Evolutionary conservation across 2,888 invertebrate genomes (phyloP), one percentile per base, ranked within the genome.

Genomic region (Sarcophaga rosellei): DNA sequence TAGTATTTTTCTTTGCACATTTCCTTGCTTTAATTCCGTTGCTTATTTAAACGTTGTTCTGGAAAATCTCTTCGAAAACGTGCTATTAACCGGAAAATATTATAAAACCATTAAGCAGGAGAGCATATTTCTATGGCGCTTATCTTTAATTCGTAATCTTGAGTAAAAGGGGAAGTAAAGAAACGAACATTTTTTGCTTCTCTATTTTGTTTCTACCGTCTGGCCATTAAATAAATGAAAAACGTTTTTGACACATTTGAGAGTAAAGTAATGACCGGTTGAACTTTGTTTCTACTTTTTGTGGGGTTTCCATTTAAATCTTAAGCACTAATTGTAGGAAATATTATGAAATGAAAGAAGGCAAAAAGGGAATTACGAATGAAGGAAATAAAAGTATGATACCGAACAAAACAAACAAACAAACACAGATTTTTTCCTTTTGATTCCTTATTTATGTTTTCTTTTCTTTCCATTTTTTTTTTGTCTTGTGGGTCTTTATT

Each of bases 221-320:
- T 23, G 45, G 20, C 11, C 23, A 47, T 15, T 15, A 47, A 47
- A 47, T 23, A 66, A 45, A 57, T 21, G 17, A 45, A 72, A 68
- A 61, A 65, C n/a, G 17, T 62, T 74, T 78, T 63, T 59, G 45
- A 76, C 57, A 76, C 57, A 59, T 70, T 76, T 35, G 44, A 81
- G 35, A 10, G 53, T 57, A 70, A 76, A 44, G 53, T 65, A 81
- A 53, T 73, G 35, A 61, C 66, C 63, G 12, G 20, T n/a, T 62
- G 15, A 74, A 44, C 66, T 74, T 74, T 62, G 15, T 59, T 35
- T 35, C 35, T 35, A 35, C 2, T 35, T 35, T 35, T 35, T 35
- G 2, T 35, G 35, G 35, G 35, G 1, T 35, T 35, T 35, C 8
- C 35, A 35, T 35, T 23, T 20, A 59, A 25, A 17, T 3, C 25